These are phyloP conservation scores for Calonectris borealis DNA, from an alignment of 2,113 vertebrate species.

Conservation along the genomic window DNA sequence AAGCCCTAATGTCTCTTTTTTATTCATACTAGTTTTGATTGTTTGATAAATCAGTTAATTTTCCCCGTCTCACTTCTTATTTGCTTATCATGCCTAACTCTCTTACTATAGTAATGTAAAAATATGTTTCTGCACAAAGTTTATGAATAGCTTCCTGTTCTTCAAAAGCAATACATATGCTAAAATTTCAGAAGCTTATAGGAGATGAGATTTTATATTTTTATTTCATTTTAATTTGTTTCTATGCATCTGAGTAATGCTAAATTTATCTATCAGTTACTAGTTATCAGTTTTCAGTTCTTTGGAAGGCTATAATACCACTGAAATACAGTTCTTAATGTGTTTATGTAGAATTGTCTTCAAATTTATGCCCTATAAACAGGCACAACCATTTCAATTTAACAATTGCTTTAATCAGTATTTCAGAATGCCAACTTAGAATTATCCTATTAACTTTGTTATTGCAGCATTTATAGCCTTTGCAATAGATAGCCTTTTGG, in stretches of 20 bases:
- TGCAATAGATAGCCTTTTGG: background rate
- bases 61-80: background rate
- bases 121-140: background rate
- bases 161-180: background rate
- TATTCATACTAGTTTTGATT: background rate
- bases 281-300: background rate
- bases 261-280: background rate
- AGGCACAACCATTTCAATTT: slow-evolving; percentile 44
- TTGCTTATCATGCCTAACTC: background rate
- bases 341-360: slow-evolving; percentile 25
- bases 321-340: slow-evolving; percentile 44
- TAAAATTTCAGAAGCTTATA: background rate
- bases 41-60: background rate
- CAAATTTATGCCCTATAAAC: slow-evolving; percentile 36
- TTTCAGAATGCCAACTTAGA: slow-evolving; percentile 60
- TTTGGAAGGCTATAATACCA: background rate
- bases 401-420: slow-evolving; percentile 68
- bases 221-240: slow-evolving; percentile 2
- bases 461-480: slow-evolving; percentile 53
- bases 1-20: background rate
- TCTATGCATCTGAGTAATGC: background rate
- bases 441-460: slow-evolving; percentile 65
- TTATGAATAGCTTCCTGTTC: background rate
- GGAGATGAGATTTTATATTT: background rate
- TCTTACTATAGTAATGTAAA: background rate